Evolutionary conservation across 2,888 invertebrate species (phyloP).

Genomic region (Erebia aethiops): DNA sequence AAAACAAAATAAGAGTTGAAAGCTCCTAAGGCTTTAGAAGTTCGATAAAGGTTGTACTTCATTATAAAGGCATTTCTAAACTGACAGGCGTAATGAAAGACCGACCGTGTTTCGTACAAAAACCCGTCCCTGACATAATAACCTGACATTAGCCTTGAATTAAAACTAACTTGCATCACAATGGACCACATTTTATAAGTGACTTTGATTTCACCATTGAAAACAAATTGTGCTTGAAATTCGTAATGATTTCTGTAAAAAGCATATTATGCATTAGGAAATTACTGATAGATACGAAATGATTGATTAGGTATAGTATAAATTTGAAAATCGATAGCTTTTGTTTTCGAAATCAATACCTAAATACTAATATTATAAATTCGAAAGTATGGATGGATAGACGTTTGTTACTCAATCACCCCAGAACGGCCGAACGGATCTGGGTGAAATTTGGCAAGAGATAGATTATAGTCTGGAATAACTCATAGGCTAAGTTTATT

Average conservation of each 20-base stretch:
- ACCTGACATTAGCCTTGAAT: slow-evolving; percentile 41
- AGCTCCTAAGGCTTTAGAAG: slow-evolving; percentile 29
- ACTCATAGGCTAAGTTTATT: too few relatives aligned
- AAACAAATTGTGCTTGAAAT: slow-evolving; percentile 9
- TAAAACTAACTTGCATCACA: slow-evolving; percentile 28
- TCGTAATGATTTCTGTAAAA: not conserved
- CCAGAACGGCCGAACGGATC: too few relatives aligned
- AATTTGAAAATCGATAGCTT: not conserved
- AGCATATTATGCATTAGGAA: not conserved
- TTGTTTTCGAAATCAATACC: not conserved
- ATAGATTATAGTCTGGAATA: too few relatives aligned
- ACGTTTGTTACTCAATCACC: too few relatives aligned
- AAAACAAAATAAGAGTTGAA: slow-evolving; percentile 15
- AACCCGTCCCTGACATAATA: slow-evolving; percentile 38
- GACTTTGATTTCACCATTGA: slow-evolving; percentile 18
- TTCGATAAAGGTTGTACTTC: slow-evolving; percentile 26
- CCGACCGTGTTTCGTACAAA: slow-evolving; percentile 32
- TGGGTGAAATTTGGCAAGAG: too few relatives aligned
- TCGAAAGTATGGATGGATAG: too few relatives aligned
- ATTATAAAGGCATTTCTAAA: slow-evolving; percentile 32
- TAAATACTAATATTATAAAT: too few relatives aligned
- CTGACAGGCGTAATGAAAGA: slow-evolving; percentile 27
- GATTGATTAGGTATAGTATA: not conserved
- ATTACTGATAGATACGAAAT: not conserved
- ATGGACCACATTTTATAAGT: slow-evolving; percentile 13